Conservation (phyloP, 92 coral and sea anemone genomes). For the Parazoanthus atlanticus region DNA sequence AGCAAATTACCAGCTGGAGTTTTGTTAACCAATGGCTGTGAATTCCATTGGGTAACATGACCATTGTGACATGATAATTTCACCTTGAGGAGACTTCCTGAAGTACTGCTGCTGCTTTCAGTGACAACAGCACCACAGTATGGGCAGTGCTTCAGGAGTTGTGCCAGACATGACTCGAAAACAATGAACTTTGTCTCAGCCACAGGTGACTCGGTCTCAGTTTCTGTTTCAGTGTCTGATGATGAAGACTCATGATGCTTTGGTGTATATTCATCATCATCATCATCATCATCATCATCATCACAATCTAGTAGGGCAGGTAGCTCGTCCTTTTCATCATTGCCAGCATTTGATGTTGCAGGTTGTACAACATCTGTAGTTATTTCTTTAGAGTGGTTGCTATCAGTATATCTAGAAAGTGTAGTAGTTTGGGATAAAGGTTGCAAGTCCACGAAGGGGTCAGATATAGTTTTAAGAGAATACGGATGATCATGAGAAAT, state of each 20-base stretch:
- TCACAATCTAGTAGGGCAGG: constrained; percentile 19
- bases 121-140: constrained; percentile 33
- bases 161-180: constrained; percentile 25
- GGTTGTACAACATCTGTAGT: not conserved
- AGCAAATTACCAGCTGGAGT: constrained; percentile 52
- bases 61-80: constrained; percentile 37
- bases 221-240: constrained; percentile 22
- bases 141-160: constrained; percentile 41
- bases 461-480: not conserved
- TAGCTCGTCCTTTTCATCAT: constrained; percentile 4
- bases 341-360: constrained; percentile 1
- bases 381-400: constrained; percentile 10
- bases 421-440: not conserved
- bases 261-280: constrained; percentile 13
- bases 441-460: not conserved
- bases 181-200: constrained; percentile 38
- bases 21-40: constrained; percentile 39
- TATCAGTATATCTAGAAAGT: constrained; percentile 6
- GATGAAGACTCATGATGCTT: not conserved
- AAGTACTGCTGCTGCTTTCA: constrained; percentile 8
- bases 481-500: constrained; percentile 25
- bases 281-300: not conserved
- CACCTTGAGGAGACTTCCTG: constrained; percentile 30
- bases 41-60: constrained; percentile 36
- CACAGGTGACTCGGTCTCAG: constrained; percentile 25